Conservation (phyloP, 2,797 vertebrate species). For the Cyclopterus lumpus region DNA sequence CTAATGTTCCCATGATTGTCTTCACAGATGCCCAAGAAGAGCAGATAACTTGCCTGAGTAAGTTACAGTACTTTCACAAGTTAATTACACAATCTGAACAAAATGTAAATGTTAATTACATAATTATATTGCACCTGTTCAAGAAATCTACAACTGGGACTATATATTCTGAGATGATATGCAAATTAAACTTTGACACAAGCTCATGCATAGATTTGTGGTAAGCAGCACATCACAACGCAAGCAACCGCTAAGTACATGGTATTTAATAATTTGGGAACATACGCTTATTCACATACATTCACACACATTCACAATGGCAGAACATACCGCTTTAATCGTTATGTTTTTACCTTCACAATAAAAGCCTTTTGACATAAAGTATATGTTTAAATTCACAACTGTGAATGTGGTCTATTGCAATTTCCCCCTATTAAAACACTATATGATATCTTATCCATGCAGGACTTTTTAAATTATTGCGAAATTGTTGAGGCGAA, state of each 20-base stretch:
- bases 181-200: background rate
- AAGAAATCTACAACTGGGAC: background rate
- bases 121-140: background rate
- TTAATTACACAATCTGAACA: background rate
- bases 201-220: too few relatives aligned
- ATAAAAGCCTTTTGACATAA: too few relatives aligned
- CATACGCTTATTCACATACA: too few relatives aligned
- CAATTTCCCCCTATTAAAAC: background rate
- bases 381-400: too few relatives aligned
- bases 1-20: background rate
- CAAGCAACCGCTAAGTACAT: too few relatives aligned
- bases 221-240: too few relatives aligned
- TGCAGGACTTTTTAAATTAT: background rate
- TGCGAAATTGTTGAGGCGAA: background rate
- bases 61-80: slow-evolving; percentile 1
- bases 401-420: too few relatives aligned
- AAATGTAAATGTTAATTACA: background rate
- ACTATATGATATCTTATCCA: background rate
- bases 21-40: slow-evolving; percentile 26
- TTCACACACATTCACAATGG: too few relatives aligned
- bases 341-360: too few relatives aligned
- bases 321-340: too few relatives aligned
- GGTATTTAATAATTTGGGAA: too few relatives aligned
- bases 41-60: slow-evolving; percentile 14
- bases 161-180: background rate